Base-by-base conservation (phyloP, 2,797 vertebrate species). In the Gouania willdenowi region DNA sequence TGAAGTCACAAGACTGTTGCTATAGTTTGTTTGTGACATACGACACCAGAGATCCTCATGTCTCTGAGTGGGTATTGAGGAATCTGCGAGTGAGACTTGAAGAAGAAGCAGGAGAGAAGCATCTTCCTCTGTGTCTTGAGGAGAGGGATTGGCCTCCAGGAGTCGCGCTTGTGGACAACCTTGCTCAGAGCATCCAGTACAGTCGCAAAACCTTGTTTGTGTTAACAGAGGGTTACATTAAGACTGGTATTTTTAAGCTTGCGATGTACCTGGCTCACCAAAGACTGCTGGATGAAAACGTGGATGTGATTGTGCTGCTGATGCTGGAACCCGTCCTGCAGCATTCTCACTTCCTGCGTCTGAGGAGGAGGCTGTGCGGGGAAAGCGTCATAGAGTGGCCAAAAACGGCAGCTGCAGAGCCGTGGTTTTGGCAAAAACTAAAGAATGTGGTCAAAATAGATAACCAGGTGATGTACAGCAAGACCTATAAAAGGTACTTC, bases 381-480 rank as follows among this genome's bases (percentile, higher is more conserved):
- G 74, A 79, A 26, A 93, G 90, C 15, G 77, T 95, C 1, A 54
- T 95, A n/a, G 87, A 90, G 41, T 95, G 93, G 93, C 92, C 91
- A 0, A 82, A 69, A 32, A 91, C 88, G 2, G 81, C 90, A 1
- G 87, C 89, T 0, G 88, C 88, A 0, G 84, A 91, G 60, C 72
- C 63, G 14, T 84, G 91, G 83, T 94, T 93, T 46, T 94, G 90
- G 88, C 86, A 94, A 46, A 90, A 77, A 43, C 70, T 92, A 52
- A 85, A 84, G 67, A 91, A 81, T 35, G 84, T 87, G 2, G 59
- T 89, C 13, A 52, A 81, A 29, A 79, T 85, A 2, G 89, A 92
- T 66, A 92, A 91, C 33, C 62, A 82, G 26, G 59, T 49, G 0
- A 70, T 89, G 45, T 88, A 89, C 68, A 92, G 75, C 41, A 83